These are phyloP conservation scores for Morpho deidamia DNA, from an alignment of 2,888 invertebrate species.

Conservation along the genomic window DNA sequence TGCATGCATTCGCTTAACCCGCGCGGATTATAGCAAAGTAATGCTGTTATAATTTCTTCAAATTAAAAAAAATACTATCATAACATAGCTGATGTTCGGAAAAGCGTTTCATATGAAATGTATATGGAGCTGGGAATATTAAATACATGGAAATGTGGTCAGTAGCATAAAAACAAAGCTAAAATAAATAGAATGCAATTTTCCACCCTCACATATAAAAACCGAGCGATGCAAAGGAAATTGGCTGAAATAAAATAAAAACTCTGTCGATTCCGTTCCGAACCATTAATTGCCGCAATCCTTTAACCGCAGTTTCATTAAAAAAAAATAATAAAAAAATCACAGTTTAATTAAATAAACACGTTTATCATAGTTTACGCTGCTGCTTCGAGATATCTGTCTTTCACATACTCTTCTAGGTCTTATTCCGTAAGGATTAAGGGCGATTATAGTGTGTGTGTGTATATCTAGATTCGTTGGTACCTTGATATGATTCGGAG, in stretches of 20 bases:
- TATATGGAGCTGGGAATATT: background rate
- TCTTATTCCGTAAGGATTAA: background rate
- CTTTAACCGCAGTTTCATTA: conserved; percentile 7
- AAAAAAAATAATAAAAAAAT: conserved; percentile 3
- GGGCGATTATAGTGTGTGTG: conserved; percentile 4
- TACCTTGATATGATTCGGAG: conserved; percentile 53
- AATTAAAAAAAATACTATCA: no score
- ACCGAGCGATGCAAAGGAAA: conserved; percentile 1
- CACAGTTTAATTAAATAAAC: conserved; percentile 18
- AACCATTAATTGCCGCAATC: conserved; percentile 9
- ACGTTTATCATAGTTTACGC: conserved; percentile 16
- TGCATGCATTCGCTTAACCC: no score
- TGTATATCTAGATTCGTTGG: conserved; percentile 23
- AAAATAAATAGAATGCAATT: background rate
- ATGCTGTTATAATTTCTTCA: no score
- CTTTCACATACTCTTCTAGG: background rate
- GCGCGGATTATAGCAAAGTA: no score
- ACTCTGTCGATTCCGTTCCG: conserved; percentile 6
- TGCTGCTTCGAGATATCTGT: background rate
- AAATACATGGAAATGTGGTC: background rate
- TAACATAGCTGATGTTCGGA: no score
- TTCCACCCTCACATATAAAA: background rate
- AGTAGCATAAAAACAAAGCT: background rate
- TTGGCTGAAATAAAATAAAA: conserved; percentile 9
- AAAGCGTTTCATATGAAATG: no score